These are phyloP conservation scores for Whitmania pigra DNA, from an alignment of 1,140 invertebrate species.

Conservation along the genomic window DNA sequence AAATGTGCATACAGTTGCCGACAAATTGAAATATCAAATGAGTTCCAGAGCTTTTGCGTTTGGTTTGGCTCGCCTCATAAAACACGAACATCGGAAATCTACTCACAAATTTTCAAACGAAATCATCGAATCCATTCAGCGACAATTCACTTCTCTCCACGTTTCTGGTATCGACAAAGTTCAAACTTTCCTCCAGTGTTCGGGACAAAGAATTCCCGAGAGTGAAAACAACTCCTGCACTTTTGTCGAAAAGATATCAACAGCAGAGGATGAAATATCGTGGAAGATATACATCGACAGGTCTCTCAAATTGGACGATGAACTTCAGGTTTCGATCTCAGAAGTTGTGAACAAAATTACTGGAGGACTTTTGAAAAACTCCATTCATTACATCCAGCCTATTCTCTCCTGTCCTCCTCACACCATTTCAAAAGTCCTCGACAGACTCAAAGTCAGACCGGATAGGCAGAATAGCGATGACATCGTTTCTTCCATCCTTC, in stretches of 20 bases:
- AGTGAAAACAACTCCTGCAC: constrained; percentile 24
- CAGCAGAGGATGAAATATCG: neutral
- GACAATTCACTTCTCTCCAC: constrained; percentile 20
- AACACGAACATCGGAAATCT: constrained; percentile 24
- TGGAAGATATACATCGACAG: constrained; percentile 25
- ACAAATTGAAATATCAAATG: constrained; percentile 24
- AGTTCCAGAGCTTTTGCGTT: constrained; percentile 26
- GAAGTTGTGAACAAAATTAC: constrained; percentile 26
- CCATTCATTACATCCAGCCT: constrained; percentile 27
- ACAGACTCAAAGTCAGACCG: constrained; percentile 25
- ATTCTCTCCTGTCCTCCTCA: constrained; percentile 25
- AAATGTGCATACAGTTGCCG: constrained; percentile 11
- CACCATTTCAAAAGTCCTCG: constrained; percentile 23
- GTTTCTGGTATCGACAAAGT: constrained; percentile 24
- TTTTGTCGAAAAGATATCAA: constrained; percentile 21
- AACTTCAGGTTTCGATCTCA: constrained; percentile 25
- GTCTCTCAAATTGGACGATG: constrained; percentile 18
- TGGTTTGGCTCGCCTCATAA: constrained; percentile 24
- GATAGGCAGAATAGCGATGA: constrained; percentile 20
- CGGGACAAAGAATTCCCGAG: constrained; percentile 18
- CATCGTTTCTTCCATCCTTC: constrained; percentile 21
- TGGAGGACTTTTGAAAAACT: constrained; percentile 25
- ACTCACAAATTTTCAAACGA: constrained; percentile 21
- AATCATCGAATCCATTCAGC: constrained; percentile 21
- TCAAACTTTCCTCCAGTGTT: constrained; percentile 22